Conservation (phyloP, 2,113 vertebrate species). For the Tupaia tana region DNA sequence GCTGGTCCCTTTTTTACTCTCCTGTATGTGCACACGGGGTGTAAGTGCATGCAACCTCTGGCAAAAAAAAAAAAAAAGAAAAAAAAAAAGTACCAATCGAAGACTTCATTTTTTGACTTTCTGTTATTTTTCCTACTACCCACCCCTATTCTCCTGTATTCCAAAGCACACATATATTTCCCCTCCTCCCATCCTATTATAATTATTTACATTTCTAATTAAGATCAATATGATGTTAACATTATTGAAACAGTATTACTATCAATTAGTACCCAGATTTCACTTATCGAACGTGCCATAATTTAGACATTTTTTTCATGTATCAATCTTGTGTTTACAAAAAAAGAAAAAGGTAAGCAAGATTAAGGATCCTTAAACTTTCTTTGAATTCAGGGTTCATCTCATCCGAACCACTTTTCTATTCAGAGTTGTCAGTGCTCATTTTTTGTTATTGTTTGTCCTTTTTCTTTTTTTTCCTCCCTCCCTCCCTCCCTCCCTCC, state of each 20-base stretch:
- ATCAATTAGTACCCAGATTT: background rate
- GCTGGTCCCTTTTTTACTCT: too few relatives aligned
- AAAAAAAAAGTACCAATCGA: background rate
- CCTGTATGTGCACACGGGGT: too few relatives aligned
- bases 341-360: constrained; percentile 29
- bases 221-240: constrained; percentile 6
- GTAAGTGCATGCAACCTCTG: too few relatives aligned
- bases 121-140: background rate
- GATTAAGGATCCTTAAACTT: constrained; percentile 10
- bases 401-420: background rate
- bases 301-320: background rate
- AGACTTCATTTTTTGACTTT: constrained; percentile 33
- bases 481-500: too few relatives aligned
- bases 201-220: background rate
- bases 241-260: constrained; percentile 20
- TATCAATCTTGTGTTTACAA: background rate
- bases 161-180: background rate
- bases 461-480: too few relatives aligned
- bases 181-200: background rate
- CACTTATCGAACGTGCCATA: constrained; percentile 26
- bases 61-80: too few relatives aligned
- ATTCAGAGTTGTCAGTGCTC: background rate
- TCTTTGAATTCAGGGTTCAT: background rate
- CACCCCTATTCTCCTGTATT: background rate
- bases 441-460: background rate